Evolutionary conservation across 2,113 vertebrate species (phyloP), one percentile per base, ranked within the genome.

Genomic region (Syngnathus floridae): DNA sequence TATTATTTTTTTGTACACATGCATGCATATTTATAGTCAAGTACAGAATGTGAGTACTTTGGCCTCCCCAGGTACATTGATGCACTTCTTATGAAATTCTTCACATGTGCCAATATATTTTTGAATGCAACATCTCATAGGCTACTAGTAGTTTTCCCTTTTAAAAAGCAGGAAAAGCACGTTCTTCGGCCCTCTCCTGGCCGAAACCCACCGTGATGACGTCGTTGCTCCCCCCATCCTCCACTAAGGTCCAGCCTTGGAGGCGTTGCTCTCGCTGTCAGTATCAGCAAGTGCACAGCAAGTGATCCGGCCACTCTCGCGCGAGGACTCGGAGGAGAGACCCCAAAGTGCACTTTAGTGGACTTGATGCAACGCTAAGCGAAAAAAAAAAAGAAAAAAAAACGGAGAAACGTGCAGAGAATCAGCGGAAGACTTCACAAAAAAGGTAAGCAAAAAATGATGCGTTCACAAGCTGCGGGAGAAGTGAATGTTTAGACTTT

Each of bases 201-300:
- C 38, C 59, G 59, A 61, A 61, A 61, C 59, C 40, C 40, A 40
- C 21, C 21, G 13, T 41, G 37, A 38, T 37, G 37, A 41, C 37
- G 19, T 10, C 12, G 19, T 26, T 17, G 21, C 51, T 5, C 16
- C 11, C 10, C 4, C 5, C 12, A 2, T n/a, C 5, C n/a, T 52
- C 69, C 48, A 11, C 48, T 31, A 52, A 38, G 62, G 84, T 46
- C 75, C 82, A 74, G 72, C 81, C 84, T 71, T 64, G 64, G 81
- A 83, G 87, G 87, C 85, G 87, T 81, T 67, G 37, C 87, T 80
- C 22, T 45, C 60, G 69, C 40, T 4, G 41, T 4, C 56, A 72
- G 69, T 76, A 73, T 71, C 76, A 80, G 77, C 86, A 84, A 87
- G 83, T 84, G 86, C 79, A 80, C 70, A 45, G 66, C 65, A 10